These are phyloP conservation scores for Coregonus ussuriensis DNA, from an alignment of 2,797 vertebrate species.

Conservation along the genomic window DNA sequence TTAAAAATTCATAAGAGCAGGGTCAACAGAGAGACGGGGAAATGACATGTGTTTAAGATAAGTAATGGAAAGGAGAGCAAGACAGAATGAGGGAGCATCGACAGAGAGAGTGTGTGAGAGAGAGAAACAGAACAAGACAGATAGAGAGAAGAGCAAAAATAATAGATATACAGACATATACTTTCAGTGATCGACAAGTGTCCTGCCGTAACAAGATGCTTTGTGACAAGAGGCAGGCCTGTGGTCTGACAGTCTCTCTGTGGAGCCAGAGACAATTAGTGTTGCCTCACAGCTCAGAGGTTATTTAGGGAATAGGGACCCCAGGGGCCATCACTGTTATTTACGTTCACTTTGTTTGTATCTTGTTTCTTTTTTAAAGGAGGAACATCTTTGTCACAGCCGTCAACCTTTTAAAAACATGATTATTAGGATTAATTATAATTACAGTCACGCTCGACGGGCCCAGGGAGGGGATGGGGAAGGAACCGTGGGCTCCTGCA, in stretches of 20 bases:
- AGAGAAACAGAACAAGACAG: too few species aligned
- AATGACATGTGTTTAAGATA: neutral
- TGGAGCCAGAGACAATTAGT: constrained; percentile 71
- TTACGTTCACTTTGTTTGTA: constrained; percentile 50
- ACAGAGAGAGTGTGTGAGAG: neutral
- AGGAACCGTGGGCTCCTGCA: constrained; percentile 31
- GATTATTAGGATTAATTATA: constrained; percentile 71
- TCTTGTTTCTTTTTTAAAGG: constrained; percentile 27
- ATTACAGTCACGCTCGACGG: constrained; percentile 61
- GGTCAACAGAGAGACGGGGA: constrained; percentile 33
- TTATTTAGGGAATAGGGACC: constrained; percentile 73
- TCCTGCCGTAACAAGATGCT: neutral
- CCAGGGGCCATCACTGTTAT: constrained; percentile 61
- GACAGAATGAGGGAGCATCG: constrained; percentile 27
- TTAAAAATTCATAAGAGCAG: constrained; percentile 43
- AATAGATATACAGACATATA: neutral
- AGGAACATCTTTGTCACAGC: constrained; percentile 13
- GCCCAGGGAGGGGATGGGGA: constrained; percentile 39
- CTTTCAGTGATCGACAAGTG: neutral
- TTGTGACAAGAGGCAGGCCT: constrained; percentile 1
- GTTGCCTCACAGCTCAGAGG: constrained; percentile 71
- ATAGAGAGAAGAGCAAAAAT: neutral
- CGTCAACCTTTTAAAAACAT: constrained; percentile 53
- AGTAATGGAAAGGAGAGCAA: neutral
- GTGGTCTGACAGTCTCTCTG: constrained; percentile 17